Base-by-base conservation (phyloP, 2,797 vertebrate genomes). In the Siniperca undulata region DNA sequence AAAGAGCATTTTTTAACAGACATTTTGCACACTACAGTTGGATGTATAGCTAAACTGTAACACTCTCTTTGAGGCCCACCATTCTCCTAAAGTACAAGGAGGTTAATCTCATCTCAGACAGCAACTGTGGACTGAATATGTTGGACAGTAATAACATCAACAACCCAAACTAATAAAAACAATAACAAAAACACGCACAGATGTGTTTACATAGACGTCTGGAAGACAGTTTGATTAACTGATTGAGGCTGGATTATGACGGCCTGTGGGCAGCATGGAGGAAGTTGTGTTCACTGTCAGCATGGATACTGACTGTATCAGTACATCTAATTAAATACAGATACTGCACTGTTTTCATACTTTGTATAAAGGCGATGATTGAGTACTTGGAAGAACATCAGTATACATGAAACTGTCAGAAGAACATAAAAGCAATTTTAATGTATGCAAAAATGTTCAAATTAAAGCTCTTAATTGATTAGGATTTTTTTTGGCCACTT, bases 181-280 rank as follows among this genome's bases (percentile, higher is more conserved):
- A 75, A 77, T n/a, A 77, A 81, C 34, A 74, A 38, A 66, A 74
- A 80, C 48, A 67, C 77, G 58, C 55, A 30, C 27, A 40, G 22
- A 34, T 44, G 59, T 87, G 86, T 93, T 91, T 89, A 86, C 76
- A 80, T 4, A 89, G 74, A 77, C 20, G 83, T 91, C 86, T 74
- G 67, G 70, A 70, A 85, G 83, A 30, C n/a, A 2, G 55, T 62
- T 22, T 16, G 67, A 22, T 30, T 14, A 20, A 55, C n/a, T 68
- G 76, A 73, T 70, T 9, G 55, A 64, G 53, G 60, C 61, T 44
- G 80, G 40, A 61, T 67, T 42, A 22, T n/a, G 62, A 56, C 50
- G 13, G 85, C 71, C 77, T 36, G 67, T 12, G 56, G 83, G 82
- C 84, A 44, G 62, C 48, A 84, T 5, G 76, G 38, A 77, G 34